These are phyloP conservation scores for Leguminivora glycinivorella DNA, from an alignment of 1,140 invertebrate genomes.

Conservation along the genomic window DNA sequence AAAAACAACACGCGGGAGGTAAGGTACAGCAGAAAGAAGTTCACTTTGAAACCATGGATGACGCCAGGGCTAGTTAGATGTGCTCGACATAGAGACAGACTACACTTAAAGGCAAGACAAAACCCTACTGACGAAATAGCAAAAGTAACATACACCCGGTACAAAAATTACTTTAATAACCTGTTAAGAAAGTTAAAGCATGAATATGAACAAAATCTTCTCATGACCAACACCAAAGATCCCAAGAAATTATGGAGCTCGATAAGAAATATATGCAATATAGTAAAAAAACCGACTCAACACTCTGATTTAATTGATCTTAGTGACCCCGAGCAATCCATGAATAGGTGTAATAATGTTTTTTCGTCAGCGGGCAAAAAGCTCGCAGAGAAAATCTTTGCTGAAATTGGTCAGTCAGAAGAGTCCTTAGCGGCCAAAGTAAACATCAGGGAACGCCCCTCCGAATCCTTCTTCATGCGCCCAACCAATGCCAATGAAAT, in stretches of 20 bases:
- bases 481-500: background rate
- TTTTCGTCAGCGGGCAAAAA: background rate
- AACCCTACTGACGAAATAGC: background rate
- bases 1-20: background rate
- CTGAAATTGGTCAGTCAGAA: background rate
- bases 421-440: background rate
- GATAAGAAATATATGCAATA: background rate
- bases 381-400: background rate
- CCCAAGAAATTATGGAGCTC: background rate
- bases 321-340: background rate
- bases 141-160: background rate
- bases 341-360: background rate
- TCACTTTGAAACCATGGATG: slow-evolving; percentile 6
- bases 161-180: background rate
- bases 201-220: background rate
- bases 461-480: background rate
- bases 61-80: slow-evolving; percentile 1
- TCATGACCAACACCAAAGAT: background rate
- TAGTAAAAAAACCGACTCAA: background rate
- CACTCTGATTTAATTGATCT: background rate
- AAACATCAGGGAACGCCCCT: background rate
- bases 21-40: background rate
- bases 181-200: background rate
- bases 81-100: background rate
- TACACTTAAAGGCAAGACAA: background rate